A percentile compares a stretch with the other conserved stretches of the same genome.
These are phyloP conservation scores for Nezara viridula DNA, from an alignment of 2,888 invertebrate species.

Conservation along the genomic window DNA sequence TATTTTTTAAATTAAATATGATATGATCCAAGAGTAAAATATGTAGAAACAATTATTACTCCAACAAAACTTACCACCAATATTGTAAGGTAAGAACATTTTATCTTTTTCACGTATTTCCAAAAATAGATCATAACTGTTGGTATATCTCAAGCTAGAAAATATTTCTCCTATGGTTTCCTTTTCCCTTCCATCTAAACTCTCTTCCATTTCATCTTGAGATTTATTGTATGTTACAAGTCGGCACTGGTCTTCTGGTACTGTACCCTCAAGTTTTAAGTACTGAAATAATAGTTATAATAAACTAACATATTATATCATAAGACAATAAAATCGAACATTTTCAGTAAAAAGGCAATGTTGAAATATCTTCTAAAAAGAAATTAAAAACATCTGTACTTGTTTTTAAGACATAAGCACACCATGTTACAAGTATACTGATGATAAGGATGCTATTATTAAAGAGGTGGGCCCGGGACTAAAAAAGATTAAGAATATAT, in stretches of 20 bases:
- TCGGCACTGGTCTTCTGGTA: constrained; percentile 78
- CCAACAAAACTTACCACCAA: constrained; percentile 71
- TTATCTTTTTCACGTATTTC: constrained; percentile 76
- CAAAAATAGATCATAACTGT: constrained; percentile 75
- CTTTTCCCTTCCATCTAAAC: constrained; percentile 76
- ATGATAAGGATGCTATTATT: too few relatives aligned
- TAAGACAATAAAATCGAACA: not conserved
- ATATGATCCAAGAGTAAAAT: not conserved
- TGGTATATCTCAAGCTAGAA: constrained; percentile 68
- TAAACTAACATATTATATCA: not conserved
- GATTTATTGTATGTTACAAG: constrained; percentile 79
- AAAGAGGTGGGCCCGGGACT: too few relatives aligned
- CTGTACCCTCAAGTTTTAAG: constrained; percentile 74
- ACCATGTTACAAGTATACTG: too few relatives aligned
- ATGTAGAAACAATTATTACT: not conserved
- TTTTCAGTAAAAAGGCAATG: not conserved
- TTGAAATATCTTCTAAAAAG: not conserved
- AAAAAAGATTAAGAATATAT: too few relatives aligned
- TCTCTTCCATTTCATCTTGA: constrained; percentile 76
- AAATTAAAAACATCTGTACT: not conserved
- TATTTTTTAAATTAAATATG: not conserved
- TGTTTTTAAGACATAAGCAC: too few relatives aligned
- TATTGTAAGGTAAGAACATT: constrained; percentile 75
- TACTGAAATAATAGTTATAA: constrained; percentile 68
- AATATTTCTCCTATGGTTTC: constrained; percentile 70